These are phyloP conservation scores for Caenorhabditis drosophilae DNA, from an alignment of 2,888 invertebrate genomes.

Conservation along the genomic window DNA sequence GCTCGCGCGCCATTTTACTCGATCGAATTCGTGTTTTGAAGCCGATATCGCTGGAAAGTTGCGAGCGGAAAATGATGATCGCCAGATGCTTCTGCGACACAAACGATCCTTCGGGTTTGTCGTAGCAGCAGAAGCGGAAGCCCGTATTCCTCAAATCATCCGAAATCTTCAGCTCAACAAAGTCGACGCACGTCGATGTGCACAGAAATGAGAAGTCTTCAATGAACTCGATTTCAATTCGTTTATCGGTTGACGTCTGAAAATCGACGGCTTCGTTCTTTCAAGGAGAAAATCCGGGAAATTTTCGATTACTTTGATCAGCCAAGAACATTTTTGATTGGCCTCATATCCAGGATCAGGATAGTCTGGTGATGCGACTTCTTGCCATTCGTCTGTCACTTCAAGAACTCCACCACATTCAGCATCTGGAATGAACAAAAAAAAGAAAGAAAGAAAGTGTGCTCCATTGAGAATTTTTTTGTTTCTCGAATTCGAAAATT, in stretches of 20 bases:
- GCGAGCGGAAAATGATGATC: slow-evolving; percentile 76
- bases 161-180: slow-evolving; percentile 65
- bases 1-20: too few species aligned
- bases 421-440: slow-evolving; percentile 63
- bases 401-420: slow-evolving; percentile 61
- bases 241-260: slow-evolving; percentile 23
- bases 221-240: slow-evolving; percentile 64
- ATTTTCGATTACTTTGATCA: slow-evolving; percentile 43
- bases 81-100: slow-evolving; percentile 93
- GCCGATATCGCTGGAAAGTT: slow-evolving; percentile 57
- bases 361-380: slow-evolving; percentile 46
- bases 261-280: background rate
- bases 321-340: slow-evolving; percentile 65
- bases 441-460: too few species aligned
- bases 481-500: background rate
- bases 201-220: slow-evolving; percentile 67
- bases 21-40: slow-evolving; percentile 53
- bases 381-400: slow-evolving; percentile 36
- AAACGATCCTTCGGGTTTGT: slow-evolving; percentile 83
- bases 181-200: slow-evolving; percentile 66
- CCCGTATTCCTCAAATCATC: slow-evolving; percentile 64
- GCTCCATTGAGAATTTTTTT: background rate
- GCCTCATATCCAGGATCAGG: slow-evolving; percentile 53
- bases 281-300: too few species aligned
- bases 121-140: slow-evolving; percentile 65